Conservation (phyloP, 2,797 vertebrate species). For the Neopelma chrysocephalum region DNA sequence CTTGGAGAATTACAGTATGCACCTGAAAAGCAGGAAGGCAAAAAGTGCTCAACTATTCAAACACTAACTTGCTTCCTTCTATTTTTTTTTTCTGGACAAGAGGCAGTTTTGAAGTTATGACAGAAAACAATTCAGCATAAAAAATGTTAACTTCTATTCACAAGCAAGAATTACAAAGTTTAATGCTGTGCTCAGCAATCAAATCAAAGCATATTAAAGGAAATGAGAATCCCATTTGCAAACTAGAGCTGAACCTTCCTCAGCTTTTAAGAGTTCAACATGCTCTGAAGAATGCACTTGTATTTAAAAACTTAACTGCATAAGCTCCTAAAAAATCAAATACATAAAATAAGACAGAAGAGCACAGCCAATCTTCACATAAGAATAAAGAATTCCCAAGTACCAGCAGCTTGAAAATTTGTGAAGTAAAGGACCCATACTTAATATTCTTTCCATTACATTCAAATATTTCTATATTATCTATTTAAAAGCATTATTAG, state of each 20-base stretch:
- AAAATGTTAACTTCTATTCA: neutral
- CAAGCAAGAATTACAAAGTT: neutral
- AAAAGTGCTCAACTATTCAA: neutral
- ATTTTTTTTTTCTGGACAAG: neutral
- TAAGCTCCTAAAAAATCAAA: neutral
- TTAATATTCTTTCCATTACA: neutral
- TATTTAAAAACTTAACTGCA: neutral
- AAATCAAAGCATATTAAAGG: neutral
- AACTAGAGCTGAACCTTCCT: neutral
- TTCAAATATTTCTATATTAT: neutral
- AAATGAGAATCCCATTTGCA: neutral
- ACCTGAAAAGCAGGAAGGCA: constrained; percentile 78
- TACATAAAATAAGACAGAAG: neutral
- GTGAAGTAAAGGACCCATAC: neutral
- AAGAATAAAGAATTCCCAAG: neutral
- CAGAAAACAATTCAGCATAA: neutral
- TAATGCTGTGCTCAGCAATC: neutral
- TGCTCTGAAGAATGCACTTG: neutral
- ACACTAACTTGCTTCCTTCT: neutral
- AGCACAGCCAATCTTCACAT: neutral
- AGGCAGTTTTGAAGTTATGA: neutral
- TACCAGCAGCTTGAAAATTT: neutral
- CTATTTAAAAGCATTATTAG: neutral
- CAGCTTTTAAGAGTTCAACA: neutral
- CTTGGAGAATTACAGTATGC: constrained; percentile 97